Base-by-base conservation (phyloP, 2,888 invertebrate species). In the Prosopocoilus inquinatus region DNA sequence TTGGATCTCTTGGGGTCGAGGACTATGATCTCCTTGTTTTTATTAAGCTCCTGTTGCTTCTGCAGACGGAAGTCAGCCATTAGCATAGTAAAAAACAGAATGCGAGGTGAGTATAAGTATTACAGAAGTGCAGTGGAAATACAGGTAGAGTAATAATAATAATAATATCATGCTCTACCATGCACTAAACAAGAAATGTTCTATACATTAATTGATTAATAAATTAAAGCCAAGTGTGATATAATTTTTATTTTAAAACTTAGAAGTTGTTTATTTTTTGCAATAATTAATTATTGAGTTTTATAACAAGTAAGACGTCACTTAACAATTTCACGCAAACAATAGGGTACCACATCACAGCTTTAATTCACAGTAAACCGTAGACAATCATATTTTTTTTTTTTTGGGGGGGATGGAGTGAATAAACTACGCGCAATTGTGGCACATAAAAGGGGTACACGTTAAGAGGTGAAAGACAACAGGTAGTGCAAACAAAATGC, bases 1-100 rank as follows among this genome's bases (percentile, higher is more conserved):
- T 99, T 99, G 5, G 99, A 99, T 62, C 99, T 84, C 76, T 98
- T 99, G 44, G 96, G 90, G 76, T 96, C 96, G 77, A 99, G 80
- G 38, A 99, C 96, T 53, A 96, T 91, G 59, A 96, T 87, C 78
- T 94, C 93, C 74, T 93, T 94, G 78, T 89, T 93, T 70, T 90
- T 90, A 71, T 89, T 89, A 76, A 88, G 79, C 73, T 90, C 90
- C 79, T 89, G 88, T 80, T 90, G 89, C 80, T 90, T 90, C 90
- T 91, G 56, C 39, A 45, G 52, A 55, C 34, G 43, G 16, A 43
- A 47, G 45, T 12, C 20, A 52, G 0, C 39, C 36, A 36, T 43
- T 13, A 50, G n/a, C 1, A 34, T n/a, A 35, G 38, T 15, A 33
- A 45, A 36, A 34, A 34, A 15, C 9, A 1, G 2, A 15, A 36